A percentile compares a stretch with the other conserved stretches of the same genome.
phyloP scores from a whole-genome alignment of 2,888 invertebrate genomes.

The Camponotus fellah region DNA sequence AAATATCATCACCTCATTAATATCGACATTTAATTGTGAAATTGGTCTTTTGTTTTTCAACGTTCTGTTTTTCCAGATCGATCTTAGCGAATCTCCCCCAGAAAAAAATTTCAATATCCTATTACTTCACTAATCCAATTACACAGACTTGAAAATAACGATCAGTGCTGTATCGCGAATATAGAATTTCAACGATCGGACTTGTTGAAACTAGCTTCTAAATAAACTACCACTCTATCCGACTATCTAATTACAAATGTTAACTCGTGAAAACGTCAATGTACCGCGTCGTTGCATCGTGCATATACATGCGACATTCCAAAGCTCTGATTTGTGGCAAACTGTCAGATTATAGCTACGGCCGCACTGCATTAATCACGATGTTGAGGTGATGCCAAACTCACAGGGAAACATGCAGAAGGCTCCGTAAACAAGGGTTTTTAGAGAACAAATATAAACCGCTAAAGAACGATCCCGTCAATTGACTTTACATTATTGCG shows the following conservation, averaged over 20 bases:
- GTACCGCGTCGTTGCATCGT: constrained; percentile 18
- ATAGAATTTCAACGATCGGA: neutral
- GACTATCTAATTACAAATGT: constrained; percentile 41
- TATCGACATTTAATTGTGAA: neutral
- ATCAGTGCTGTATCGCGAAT: neutral
- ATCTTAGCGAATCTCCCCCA: neutral
- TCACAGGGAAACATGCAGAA: constrained; percentile 33
- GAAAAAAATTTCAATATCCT: neutral
- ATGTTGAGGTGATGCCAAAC: constrained; percentile 65
- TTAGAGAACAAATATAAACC: constrained; percentile 56
- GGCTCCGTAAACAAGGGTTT: constrained; percentile 54
- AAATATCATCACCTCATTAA: neutral
- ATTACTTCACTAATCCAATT: neutral
- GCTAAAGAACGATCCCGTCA: neutral
- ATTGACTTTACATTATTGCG: constrained; percentile 21
- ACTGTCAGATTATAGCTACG: constrained; percentile 61
- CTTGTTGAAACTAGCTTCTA: constrained; percentile 18
- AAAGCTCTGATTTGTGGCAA: constrained; percentile 48
- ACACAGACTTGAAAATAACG: neutral
- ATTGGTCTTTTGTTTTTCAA: neutral
- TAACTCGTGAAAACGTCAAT: constrained; percentile 47
- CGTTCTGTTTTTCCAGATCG: neutral
- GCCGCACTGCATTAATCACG: constrained; percentile 59
- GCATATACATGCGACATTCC: constrained; percentile 50
- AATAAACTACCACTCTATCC: constrained; percentile 19